Evolutionary conservation across 1,140 invertebrate genomes (phyloP), one percentile per base, ranked within the genome.

Genomic region (Zaprionus taronus): DNA sequence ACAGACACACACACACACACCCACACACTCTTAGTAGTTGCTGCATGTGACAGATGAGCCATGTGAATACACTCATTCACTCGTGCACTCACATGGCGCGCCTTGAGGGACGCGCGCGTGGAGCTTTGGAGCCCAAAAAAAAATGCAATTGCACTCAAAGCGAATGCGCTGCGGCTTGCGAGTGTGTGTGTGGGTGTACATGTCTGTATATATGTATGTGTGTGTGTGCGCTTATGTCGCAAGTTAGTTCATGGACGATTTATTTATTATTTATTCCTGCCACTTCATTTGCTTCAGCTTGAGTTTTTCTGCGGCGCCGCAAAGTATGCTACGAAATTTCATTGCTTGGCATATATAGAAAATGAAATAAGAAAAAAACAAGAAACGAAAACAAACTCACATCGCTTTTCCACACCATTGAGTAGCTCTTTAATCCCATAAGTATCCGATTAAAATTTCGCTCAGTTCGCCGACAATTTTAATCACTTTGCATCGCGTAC

Each of bases 261-360:
- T 67, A 58, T 66, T 83, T 67, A 58, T 51, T 24, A 79, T 75
- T 67, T 72, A 80, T 83, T 83, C 63, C 74, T 76, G 71, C 34
- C 76, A 70, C 71, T 79, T 80, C 66, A 80, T 83, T 83, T 83
- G 65, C 76, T 12, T 51, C n/a, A 11, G 24, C 57, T 24, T 41
- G 1, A 12, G 22, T 7, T 28, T 28, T 26, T 31, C 26, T 36
- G 20, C 26, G 20, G 57, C 36, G 14, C 57, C 36, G 15, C 22
- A 24, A 60, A 38, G 57, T 60, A 60, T 60, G 57, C 57, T 24
- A 41, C 57, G 22, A 22, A 41, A 24, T 44, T 41, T 34, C 31
- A 11, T 60, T 60, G 12, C 5, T 9, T 36, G 5, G 5, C 2
- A 24, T 9, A 24, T 12, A 22, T 14, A 20, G 1, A 24, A 51